phyloP scores from a whole-genome alignment of 2,888 invertebrate genomes.

The Steromphala cineraria region DNA sequence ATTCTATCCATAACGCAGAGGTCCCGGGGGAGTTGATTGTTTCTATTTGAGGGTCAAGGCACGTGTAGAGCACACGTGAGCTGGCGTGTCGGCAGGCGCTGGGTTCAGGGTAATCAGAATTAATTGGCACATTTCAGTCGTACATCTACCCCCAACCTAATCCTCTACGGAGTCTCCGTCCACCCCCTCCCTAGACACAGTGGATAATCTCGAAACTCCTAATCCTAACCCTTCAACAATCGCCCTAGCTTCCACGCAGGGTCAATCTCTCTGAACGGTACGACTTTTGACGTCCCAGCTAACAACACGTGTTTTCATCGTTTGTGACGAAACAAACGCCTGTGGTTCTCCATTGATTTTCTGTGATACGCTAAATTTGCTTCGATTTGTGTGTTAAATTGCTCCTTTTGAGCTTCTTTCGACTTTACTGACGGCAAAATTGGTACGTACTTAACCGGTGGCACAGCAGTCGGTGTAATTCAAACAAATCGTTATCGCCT shows the following conservation, averaged over 20 bases:
- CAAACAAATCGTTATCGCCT: neutral
- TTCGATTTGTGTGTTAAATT: constrained; percentile 19
- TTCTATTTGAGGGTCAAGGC: neutral
- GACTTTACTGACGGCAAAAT: neutral
- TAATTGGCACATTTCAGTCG: constrained; percentile 9
- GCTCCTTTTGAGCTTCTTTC: neutral
- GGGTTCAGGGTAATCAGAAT: neutral
- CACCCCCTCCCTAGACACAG: too few species aligned
- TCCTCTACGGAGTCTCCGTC: neutral
- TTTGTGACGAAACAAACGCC: too few species aligned
- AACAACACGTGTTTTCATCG: too few species aligned
- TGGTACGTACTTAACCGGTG: constrained; percentile 1
- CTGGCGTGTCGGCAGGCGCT: neutral
- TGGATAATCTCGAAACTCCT: too few species aligned
- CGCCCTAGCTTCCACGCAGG: too few species aligned
- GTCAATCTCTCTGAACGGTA: too few species aligned
- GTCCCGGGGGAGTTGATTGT: neutral
- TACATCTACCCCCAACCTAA: neutral
- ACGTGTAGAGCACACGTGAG: neutral
- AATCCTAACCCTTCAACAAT: too few species aligned
- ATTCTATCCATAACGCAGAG: constrained; percentile 5
- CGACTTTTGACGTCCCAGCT: too few species aligned
- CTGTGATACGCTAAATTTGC: neutral
- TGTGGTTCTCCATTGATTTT: neutral
- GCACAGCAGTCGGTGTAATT: constrained; percentile 1